These are phyloP conservation scores for Microcebus griseorufus DNA, from an alignment of 2,113 vertebrate species.

Conservation along the genomic window DNA sequence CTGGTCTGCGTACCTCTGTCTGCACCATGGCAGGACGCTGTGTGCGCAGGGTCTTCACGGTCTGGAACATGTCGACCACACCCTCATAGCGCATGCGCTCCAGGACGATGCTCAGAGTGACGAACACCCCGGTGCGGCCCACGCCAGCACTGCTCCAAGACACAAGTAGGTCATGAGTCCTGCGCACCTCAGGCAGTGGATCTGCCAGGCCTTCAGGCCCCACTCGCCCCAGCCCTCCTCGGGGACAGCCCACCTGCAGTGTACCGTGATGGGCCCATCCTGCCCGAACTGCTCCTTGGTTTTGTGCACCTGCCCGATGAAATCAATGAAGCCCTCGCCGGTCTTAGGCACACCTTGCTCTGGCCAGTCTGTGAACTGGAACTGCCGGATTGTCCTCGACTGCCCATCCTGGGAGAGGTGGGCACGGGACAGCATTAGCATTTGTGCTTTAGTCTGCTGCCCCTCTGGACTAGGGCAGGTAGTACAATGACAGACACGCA, in stretches of 20 bases:
- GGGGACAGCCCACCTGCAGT: slow-evolving; percentile 91
- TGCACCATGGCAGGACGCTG: slow-evolving; percentile 99
- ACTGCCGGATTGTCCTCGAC: slow-evolving; percentile 97
- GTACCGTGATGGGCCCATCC: slow-evolving; percentile 97
- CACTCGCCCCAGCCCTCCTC: accelerated
- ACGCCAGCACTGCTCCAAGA: slow-evolving; percentile 91
- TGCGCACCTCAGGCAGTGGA: background rate
- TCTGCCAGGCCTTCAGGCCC: background rate
- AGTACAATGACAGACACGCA: background rate
- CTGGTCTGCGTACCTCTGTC: slow-evolving; percentile 90
- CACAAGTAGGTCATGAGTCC: background rate
- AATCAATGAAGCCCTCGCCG: slow-evolving; percentile 97
- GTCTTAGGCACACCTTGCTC: slow-evolving; percentile 98
- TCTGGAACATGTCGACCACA: slow-evolving; percentile 98
- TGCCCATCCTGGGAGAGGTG: slow-evolving; percentile 91
- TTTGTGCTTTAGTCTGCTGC: background rate
- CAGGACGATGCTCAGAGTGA: slow-evolving; percentile 96
- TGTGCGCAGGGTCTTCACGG: slow-evolving; percentile 95
- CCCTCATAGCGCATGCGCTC: slow-evolving; percentile 98
- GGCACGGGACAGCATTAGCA: background rate
- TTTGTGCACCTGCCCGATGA: slow-evolving; percentile 99
- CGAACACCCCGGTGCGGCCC: slow-evolving; percentile 96
- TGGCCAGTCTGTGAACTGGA: slow-evolving; percentile 99
- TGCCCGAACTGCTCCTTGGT: slow-evolving; percentile 99
- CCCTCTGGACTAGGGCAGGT: background rate